These are phyloP conservation scores for Tangara arthus DNA, from an alignment of 2,797 vertebrate genomes.

Conservation along the genomic window DNA sequence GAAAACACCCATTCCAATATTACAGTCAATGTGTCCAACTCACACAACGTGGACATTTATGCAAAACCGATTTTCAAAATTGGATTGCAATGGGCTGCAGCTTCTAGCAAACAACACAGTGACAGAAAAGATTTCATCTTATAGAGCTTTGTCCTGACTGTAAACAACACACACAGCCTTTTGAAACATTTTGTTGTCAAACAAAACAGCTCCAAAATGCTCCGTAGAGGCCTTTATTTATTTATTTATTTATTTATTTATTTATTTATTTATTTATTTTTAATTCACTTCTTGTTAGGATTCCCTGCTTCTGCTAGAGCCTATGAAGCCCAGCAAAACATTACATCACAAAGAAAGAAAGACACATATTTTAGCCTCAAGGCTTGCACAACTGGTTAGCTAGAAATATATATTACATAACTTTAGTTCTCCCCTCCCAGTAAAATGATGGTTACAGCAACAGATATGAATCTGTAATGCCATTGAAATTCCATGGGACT, in stretches of 20 bases:
- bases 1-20: not conserved
- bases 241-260: too few species aligned
- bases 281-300: not conserved
- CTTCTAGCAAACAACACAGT: not conserved
- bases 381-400: not conserved
- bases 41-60: not conserved
- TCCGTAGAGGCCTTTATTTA: not conserved
- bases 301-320: not conserved
- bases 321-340: not conserved
- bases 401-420: not conserved
- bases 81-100: not conserved
- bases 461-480: not conserved
- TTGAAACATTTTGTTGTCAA: not conserved
- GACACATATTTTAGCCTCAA: not conserved
- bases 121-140: not conserved
- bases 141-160: not conserved
- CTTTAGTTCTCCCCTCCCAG: not conserved
- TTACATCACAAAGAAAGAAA: not conserved
- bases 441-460: not conserved
- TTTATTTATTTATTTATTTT: too few species aligned
- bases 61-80: not conserved
- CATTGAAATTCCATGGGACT: not conserved
- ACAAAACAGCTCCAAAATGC: not conserved
- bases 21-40: not conserved
- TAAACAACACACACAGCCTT: not conserved